phyloP scores from a whole-genome alignment of 2,113 vertebrate genomes.

The Corythoichthys intestinalis region DNA sequence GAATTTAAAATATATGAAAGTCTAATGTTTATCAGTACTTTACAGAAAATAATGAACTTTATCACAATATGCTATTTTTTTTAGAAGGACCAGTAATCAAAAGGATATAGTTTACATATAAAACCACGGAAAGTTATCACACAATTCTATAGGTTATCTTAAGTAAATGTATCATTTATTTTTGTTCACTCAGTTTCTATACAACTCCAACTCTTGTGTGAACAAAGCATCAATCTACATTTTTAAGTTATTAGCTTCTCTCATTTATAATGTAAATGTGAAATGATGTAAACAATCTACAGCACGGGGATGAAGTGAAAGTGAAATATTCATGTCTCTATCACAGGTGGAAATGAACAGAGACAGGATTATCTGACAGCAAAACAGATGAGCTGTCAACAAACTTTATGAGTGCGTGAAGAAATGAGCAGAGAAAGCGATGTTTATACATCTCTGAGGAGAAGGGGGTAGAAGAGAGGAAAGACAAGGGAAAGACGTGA shows the following conservation, averaged over 20 bases:
- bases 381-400: constrained; percentile 39
- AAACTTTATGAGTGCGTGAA: constrained; percentile 32
- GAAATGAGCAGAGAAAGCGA: constrained; percentile 51
- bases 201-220: not conserved
- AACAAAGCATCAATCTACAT: constrained; percentile 19
- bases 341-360: constrained; percentile 44
- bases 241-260: not conserved
- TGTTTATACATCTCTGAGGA: constrained; percentile 46
- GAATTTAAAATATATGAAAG: too few relatives aligned
- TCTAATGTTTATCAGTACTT: too few relatives aligned
- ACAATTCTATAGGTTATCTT: not conserved
- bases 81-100: not conserved
- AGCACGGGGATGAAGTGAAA: not conserved
- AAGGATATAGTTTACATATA: not conserved
- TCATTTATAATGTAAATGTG: constrained; percentile 24
- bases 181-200: not conserved
- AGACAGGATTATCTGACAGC: constrained; percentile 45
- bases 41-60: too few relatives aligned
- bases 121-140: not conserved
- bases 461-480: constrained; percentile 4
- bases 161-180: not conserved
- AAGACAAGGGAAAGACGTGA: not conserved
- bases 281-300: constrained; percentile 12
- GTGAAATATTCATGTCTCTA: constrained; percentile 29
- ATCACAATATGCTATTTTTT: too few relatives aligned